phyloP scores from a whole-genome alignment of 2,888 invertebrate species.

The Xylota sylvarum region DNA sequence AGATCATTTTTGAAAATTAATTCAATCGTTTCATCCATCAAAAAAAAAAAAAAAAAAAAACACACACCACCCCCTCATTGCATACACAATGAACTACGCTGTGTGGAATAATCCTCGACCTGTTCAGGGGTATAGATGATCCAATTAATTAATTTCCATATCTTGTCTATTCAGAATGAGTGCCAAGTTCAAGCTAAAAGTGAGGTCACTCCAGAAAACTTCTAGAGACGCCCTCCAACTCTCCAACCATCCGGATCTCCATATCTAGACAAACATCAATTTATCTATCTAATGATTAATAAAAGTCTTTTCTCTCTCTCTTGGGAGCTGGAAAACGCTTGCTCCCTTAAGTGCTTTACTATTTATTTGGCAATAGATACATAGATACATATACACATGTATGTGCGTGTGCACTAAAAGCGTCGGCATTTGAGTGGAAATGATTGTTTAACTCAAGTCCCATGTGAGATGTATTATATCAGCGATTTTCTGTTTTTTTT shows the following conservation, averaged over 20 bases:
- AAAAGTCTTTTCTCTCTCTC: conserved; percentile 32
- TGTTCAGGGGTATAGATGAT: conserved; percentile 50
- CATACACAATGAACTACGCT: conserved; percentile 30
- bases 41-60: too few relatives aligned
- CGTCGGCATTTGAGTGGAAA: conserved; percentile 46
- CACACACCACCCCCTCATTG: not conserved
- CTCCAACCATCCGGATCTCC: not conserved
- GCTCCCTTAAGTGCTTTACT: conserved; percentile 64
- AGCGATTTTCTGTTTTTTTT: conserved; percentile 15
- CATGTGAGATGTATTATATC: conserved; percentile 65
- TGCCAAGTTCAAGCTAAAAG: conserved; percentile 50
- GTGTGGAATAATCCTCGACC: conserved; percentile 56
- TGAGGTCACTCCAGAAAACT: conserved; percentile 38
- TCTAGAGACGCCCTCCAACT: not conserved
- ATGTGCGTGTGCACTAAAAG: conserved; percentile 14
- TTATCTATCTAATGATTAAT: conserved; percentile 55
- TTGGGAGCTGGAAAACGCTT: conserved; percentile 12
- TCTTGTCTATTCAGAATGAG: conserved; percentile 5
- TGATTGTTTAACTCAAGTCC: conserved; percentile 66
- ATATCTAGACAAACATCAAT: conserved; percentile 38
- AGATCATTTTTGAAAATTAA: conserved; percentile 58
- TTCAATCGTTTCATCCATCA: conserved; percentile 60
- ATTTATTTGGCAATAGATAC: conserved; percentile 12
- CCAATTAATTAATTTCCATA: conserved; percentile 71
- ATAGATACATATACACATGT: too few relatives aligned